phyloP scores from a whole-genome alignment of 2,797 vertebrate species.

The Nothura maculosa region DNA sequence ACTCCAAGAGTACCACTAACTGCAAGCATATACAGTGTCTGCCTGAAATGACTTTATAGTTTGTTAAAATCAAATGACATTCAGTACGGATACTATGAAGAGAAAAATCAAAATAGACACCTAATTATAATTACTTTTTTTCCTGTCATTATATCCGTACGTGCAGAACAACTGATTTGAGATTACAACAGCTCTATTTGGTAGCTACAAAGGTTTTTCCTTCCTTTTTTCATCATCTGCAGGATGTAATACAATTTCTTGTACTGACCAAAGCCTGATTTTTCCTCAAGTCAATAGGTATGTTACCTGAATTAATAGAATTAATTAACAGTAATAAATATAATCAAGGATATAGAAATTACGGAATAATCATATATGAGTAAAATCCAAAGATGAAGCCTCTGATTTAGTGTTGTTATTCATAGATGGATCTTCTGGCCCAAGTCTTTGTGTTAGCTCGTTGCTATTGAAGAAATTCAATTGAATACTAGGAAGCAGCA shows the following conservation, averaged over 20 bases:
- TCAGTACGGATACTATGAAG: constrained; percentile 83
- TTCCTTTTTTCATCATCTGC: constrained; percentile 66
- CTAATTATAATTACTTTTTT: constrained; percentile 85
- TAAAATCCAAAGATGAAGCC: constrained; percentile 27
- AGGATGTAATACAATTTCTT: constrained; percentile 70
- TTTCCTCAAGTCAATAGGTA: constrained; percentile 44
- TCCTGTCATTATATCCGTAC: constrained; percentile 78
- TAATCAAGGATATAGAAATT: constrained; percentile 7
- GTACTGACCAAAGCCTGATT: constrained; percentile 71
- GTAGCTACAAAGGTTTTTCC: constrained; percentile 76
- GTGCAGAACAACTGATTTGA: constrained; percentile 82
- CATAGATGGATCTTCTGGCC: not conserved
- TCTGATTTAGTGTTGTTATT: constrained; percentile 15
- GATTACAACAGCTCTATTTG: constrained; percentile 72
- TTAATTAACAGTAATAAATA: constrained; percentile 36
- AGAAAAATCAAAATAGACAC: constrained; percentile 83
- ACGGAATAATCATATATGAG: not conserved
- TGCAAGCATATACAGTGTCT: constrained; percentile 35
- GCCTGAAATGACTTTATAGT: constrained; percentile 78
- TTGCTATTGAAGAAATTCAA: not conserved
- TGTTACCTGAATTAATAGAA: constrained; percentile 40
- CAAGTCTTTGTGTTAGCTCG: not conserved
- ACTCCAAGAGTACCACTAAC: not conserved
- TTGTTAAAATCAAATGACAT: constrained; percentile 84
- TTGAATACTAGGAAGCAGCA: not conserved